phyloP scores from a whole-genome alignment of 2,797 vertebrate species.

The Naso thynnoides region DNA sequence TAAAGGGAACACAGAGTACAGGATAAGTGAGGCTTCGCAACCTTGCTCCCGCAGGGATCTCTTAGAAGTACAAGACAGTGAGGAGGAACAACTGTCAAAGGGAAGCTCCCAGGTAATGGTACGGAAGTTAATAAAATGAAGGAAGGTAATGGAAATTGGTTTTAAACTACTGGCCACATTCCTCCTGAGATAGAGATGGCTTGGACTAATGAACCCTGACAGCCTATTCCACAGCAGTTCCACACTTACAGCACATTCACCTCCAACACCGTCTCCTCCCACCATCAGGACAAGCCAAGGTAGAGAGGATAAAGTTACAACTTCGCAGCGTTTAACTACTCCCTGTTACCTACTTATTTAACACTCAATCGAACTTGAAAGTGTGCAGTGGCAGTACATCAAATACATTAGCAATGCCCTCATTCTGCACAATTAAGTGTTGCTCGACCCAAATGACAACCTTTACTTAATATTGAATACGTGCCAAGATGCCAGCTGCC shows the following conservation, averaged over 20 bases:
- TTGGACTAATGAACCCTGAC: slow-evolving; percentile 87
- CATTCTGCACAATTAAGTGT: slow-evolving; percentile 62
- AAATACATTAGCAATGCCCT: slow-evolving; percentile 48
- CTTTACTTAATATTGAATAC: slow-evolving; percentile 19
- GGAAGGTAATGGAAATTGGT: slow-evolving; percentile 87
- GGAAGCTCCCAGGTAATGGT: slow-evolving; percentile 81
- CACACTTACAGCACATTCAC: slow-evolving; percentile 81
- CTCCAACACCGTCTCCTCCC: slow-evolving; percentile 69
- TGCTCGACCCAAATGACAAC: slow-evolving; percentile 17
- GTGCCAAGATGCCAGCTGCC: not conserved
- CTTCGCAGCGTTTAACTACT: slow-evolving; percentile 84
- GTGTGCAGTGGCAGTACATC: slow-evolving; percentile 70
- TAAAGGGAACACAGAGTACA: slow-evolving; percentile 67
- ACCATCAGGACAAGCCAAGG: slow-evolving; percentile 60
- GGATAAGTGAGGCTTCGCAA: slow-evolving; percentile 68
- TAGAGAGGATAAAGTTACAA: slow-evolving; percentile 76
- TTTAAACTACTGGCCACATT: slow-evolving; percentile 88
- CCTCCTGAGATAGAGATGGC: slow-evolving; percentile 83
- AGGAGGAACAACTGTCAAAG: slow-evolving; percentile 74
- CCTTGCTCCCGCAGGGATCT: slow-evolving; percentile 69
- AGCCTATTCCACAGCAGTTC: slow-evolving; percentile 83
- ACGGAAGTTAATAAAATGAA: slow-evolving; percentile 86
- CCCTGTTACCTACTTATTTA: slow-evolving; percentile 86
- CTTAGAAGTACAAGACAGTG: slow-evolving; percentile 78
- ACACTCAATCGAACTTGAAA: slow-evolving; percentile 81